phyloP scores from a whole-genome alignment of 2,888 invertebrate species.

The Falcaria lacertinaria region DNA sequence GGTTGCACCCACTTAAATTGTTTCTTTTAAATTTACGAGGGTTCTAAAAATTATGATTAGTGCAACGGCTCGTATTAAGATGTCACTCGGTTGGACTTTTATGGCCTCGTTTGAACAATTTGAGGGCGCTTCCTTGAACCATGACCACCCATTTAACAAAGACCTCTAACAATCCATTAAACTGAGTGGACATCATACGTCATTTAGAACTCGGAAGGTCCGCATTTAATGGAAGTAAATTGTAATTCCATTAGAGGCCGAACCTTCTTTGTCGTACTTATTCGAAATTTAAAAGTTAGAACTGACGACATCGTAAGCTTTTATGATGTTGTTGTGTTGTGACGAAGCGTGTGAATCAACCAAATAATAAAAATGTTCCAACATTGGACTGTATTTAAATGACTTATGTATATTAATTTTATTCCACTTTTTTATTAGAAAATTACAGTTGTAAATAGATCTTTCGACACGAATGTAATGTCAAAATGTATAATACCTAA shows the following conservation, averaged over 20 bases:
- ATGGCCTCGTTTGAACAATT: conserved; percentile 67
- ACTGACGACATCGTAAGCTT: conserved; percentile 60
- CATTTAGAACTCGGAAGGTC: conserved; percentile 20
- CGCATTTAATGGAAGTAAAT: conserved; percentile 24
- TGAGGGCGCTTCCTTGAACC: conserved; percentile 65
- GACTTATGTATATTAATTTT: conserved; percentile 7
- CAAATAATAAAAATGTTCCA: conserved; percentile 35
- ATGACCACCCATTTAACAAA: conserved; percentile 40
- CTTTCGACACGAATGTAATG: conserved; percentile 25
- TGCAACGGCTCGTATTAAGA: conserved; percentile 54
- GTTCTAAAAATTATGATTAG: conserved; percentile 70
- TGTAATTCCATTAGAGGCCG: conserved; percentile 33
- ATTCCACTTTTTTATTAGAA: too few relatives aligned
- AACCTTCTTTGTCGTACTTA: conserved; percentile 37
- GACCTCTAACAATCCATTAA: conserved; percentile 29
- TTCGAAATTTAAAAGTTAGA: conserved; percentile 51
- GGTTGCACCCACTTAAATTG: conserved; percentile 39
- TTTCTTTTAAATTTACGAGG: conserved; percentile 55
- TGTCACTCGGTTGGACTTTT: conserved; percentile 66
- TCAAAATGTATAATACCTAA: conserved; percentile 28
- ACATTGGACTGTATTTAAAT: conserved; percentile 6
- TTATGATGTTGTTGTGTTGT: conserved; percentile 48
- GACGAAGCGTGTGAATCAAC: conserved; percentile 59
- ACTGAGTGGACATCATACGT: conserved; percentile 8
- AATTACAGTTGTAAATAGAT: conserved; percentile 2